These are phyloP conservation scores for Patagioenas fasciata DNA, from an alignment of 2,113 vertebrate genomes.

Conservation along the genomic window DNA sequence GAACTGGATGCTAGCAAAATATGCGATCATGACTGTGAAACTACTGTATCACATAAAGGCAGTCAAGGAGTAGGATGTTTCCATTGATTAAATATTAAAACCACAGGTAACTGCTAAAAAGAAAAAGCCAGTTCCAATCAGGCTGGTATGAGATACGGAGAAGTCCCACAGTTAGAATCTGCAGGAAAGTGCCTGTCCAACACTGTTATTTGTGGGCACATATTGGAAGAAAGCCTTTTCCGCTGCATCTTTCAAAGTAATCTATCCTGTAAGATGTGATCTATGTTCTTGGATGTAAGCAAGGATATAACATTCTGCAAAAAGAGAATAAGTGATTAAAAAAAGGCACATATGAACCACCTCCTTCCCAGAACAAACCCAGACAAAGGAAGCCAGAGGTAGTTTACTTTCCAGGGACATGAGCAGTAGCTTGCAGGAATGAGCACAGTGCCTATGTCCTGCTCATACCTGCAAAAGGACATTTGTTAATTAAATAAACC, in stretches of 20 bases:
- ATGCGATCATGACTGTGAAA: not conserved
- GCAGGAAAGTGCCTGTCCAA: not conserved
- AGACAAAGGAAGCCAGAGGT: not conserved
- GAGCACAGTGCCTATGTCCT: not conserved
- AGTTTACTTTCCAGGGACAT: not conserved
- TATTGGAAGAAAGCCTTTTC: not conserved
- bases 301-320: not conserved
- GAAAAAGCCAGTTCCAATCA: not conserved
- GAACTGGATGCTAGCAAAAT: not conserved
- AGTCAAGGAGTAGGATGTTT: not conserved
- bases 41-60: not conserved
- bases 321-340: not conserved
- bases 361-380: not conserved
- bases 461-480: conserved; percentile 24
- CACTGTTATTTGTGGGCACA: not conserved
- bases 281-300: not conserved
- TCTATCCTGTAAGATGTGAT: not conserved
- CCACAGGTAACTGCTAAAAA: not conserved
- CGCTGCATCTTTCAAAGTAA: not conserved
- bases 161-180: not conserved
- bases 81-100: not conserved
- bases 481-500: conserved; percentile 53
- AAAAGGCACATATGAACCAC: not conserved
- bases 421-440: not conserved
- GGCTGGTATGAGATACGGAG: not conserved